A percentile compares a stretch with the other conserved stretches of the same genome.
These are phyloP conservation scores for Gambelia wislizenii DNA, from an alignment of 2,797 vertebrate species.

Conservation along the genomic window DNA sequence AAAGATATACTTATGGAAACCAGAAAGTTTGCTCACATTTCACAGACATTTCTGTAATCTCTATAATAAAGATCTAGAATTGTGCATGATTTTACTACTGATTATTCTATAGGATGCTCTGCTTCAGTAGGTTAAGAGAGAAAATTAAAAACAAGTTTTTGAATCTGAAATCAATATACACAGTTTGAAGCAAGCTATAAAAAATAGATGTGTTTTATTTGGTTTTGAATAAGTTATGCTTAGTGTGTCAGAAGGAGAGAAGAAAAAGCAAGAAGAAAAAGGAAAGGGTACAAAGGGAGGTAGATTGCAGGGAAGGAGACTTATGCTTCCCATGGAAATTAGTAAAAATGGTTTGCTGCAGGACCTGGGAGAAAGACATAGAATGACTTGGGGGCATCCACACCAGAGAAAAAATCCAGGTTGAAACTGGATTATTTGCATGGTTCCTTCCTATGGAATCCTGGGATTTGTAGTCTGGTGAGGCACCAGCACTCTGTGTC, in stretches of 20 bases:
- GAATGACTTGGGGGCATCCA: too few relatives aligned
- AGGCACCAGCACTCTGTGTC: too few relatives aligned
- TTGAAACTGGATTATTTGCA: too few relatives aligned
- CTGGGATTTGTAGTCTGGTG: too few relatives aligned
- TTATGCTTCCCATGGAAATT: neutral
- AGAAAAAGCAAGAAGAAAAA: neutral
- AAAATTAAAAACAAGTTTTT: constrained; percentile 1
- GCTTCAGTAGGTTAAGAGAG: neutral
- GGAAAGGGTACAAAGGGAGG: neutral
- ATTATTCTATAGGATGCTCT: constrained; percentile 28
- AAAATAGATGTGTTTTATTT: neutral
- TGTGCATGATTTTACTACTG: constrained; percentile 15
- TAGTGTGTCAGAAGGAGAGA: neutral
- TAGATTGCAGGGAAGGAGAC: neutral
- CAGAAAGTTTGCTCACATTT: constrained; percentile 24
- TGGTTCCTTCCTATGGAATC: too few relatives aligned
- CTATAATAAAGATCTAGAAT: constrained; percentile 8
- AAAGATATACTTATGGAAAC: constrained; percentile 34
- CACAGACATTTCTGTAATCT: constrained; percentile 19
- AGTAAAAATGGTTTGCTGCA: neutral
- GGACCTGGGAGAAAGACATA: neutral
- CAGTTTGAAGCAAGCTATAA: constrained; percentile 11
- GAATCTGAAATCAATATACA: constrained; percentile 2
- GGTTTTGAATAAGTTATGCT: neutral
- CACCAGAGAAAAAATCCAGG: too few relatives aligned